phyloP scores from a whole-genome alignment of 2,888 invertebrate genomes.

The Athrips mouffetella region DNA sequence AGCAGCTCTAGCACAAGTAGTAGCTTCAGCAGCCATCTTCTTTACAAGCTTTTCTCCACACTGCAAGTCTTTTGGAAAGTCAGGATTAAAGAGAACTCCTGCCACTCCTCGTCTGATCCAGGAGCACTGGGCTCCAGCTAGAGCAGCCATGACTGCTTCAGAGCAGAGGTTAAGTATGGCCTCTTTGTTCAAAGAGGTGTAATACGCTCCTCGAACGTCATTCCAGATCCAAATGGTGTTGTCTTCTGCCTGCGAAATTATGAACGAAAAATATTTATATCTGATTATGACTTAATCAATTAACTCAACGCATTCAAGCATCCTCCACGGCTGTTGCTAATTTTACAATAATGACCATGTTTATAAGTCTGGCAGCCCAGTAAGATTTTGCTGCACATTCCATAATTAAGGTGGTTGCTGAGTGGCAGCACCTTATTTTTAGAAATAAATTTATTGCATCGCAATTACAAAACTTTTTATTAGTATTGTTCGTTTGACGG shows the following conservation, averaged over 20 bases:
- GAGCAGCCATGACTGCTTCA: slow-evolving; percentile 40
- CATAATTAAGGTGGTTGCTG: no score
- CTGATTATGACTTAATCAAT: no score
- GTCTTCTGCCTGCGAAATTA: slow-evolving; percentile 30
- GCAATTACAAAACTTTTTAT: no score
- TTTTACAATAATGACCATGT: no score
- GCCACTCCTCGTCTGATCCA: slow-evolving; percentile 58
- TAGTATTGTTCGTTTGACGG: no score
- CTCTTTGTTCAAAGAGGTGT: slow-evolving; percentile 41
- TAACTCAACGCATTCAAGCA: no score
- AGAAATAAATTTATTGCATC: no score
- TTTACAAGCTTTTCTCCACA: slow-evolving; percentile 52
- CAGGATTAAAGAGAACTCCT: slow-evolving; percentile 55
- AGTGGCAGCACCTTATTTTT: no score
- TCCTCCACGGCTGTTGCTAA: no score
- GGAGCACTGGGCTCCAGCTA: slow-evolving; percentile 50
- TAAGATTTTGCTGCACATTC: no score
- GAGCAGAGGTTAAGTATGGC: slow-evolving; percentile 60
- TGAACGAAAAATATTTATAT: no score
- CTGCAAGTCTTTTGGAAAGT: slow-evolving; percentile 37
- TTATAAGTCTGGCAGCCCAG: no score
- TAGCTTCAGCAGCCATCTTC: slow-evolving; percentile 50
- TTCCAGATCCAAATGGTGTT: slow-evolving; percentile 52
- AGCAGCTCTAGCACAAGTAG: slow-evolving; percentile 48
- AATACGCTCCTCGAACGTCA: slow-evolving; percentile 45